Base-by-base conservation (phyloP, 2,888 invertebrate genomes). In the Kryphioiulus occultus region DNA sequence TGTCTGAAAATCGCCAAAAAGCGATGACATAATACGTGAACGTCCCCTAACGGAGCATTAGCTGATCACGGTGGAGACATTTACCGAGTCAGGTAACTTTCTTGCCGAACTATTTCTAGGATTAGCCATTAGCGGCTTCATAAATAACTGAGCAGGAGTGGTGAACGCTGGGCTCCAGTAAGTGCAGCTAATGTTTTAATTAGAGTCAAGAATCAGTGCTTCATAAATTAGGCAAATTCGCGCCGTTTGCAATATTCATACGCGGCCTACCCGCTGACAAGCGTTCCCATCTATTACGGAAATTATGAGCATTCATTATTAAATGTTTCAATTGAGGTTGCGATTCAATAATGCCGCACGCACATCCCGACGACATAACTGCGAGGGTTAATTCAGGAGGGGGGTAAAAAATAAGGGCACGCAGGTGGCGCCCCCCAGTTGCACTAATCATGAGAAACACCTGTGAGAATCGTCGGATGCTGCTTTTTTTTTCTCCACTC, bases 181-280 rank as follows among this genome's bases (percentile, higher is more conserved):
- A 59, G 59, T 59, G 59, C 59, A 59, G 59, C 59, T 59, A 59
- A 59, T 59, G 59, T 59, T 59, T 59, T 59, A 59, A 59, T 59
- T 59, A 59, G 59, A 19, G 59, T 59, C 59, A 59, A 59, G 59
- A 59, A 59, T 59, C 59, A n/a, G n/a, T n/a, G 59, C 59, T 59
- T 15, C 59, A 59, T 59, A 59, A 59, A 59, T 59, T 59, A 59
- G 7, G 59, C 59, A 59, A 59, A 59, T 59, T n/a, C 3, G 59
- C 59, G 59, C n/a, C 59, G n/a, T 59, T 59, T 59, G 59, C 59
- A 59, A 59, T 59, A 59, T 59, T 59, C 15, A 59, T 59, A 59
- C n/a, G 59, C 59, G n/a, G n/a, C 59, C 59, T n/a, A 19, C 59
- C 59, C 59, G 59, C 59, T 59, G 59, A 59, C 59, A 59, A 59